These are phyloP conservation scores for Sphyrna mokarran DNA, from an alignment of 2,113 vertebrate species.

Conservation along the genomic window DNA sequence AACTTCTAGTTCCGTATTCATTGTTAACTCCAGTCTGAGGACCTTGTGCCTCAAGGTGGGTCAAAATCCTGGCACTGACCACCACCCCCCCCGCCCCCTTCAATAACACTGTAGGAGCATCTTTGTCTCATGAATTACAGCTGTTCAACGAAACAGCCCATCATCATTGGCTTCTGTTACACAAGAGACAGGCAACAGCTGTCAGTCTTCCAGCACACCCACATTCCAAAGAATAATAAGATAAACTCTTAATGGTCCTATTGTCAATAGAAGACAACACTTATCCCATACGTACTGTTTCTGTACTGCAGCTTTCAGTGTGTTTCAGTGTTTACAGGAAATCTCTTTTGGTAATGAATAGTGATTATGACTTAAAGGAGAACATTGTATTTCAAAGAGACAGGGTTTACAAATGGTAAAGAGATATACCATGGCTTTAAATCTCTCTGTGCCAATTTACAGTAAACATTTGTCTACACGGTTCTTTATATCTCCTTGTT, in stretches of 20 bases:
- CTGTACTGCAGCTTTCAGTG: neutral
- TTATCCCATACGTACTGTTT: neutral
- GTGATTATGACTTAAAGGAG: conserved; percentile 22
- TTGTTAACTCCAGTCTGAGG: neutral
- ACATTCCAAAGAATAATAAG: neutral
- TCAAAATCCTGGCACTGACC: neutral
- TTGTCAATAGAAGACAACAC: neutral
- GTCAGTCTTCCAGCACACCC: neutral
- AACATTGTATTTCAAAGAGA: neutral
- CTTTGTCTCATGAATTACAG: neutral
- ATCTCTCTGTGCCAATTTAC: neutral
- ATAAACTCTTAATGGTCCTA: neutral
- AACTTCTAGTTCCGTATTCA: neutral
- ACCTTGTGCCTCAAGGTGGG: neutral
- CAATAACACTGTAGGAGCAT: neutral
- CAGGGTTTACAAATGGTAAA: neutral
- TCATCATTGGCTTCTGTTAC: neutral
- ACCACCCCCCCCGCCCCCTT: neutral
- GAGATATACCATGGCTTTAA: neutral
- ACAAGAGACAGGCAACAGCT: neutral
- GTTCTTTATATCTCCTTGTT: neutral
- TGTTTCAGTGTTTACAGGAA: neutral
- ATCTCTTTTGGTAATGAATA: neutral
- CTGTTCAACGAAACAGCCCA: neutral
- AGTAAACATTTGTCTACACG: neutral